A percentile compares a stretch with the other conserved stretches of the same genome.
phyloP scores from a whole-genome alignment of 2,113 vertebrate species.

The Pseudopodoces humilis region DNA sequence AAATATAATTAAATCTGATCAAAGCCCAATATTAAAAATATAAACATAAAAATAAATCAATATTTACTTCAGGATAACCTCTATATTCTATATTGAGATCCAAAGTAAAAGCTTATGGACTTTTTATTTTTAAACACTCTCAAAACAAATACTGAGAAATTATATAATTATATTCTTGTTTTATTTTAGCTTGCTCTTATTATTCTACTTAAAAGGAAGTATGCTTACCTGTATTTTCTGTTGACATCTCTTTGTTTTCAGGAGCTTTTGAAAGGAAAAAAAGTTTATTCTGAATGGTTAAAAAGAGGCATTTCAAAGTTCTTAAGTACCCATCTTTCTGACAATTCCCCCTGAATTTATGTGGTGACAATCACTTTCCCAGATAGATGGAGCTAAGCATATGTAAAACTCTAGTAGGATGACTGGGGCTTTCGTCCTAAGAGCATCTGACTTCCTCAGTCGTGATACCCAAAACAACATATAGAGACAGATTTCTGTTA shows the following conservation, averaged over 20 bases:
- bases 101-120: neutral
- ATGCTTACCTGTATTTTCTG: conserved; percentile 11
- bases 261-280: conserved; percentile 18
- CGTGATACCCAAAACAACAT: neutral
- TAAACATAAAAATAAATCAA: neutral
- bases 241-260: neutral
- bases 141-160: neutral
- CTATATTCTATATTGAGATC: neutral
- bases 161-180: neutral
- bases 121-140: neutral
- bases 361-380: neutral
- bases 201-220: neutral
- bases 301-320: neutral
- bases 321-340: neutral
- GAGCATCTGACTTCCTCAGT: neutral
- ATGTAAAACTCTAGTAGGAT: neutral
- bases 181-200: neutral
- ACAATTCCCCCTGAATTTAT: neutral
- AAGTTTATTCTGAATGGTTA: neutral
- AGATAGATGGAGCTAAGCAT: neutral
- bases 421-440: neutral
- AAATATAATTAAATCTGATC: neutral
- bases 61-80: neutral
- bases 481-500: neutral
- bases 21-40: neutral